These are phyloP conservation scores for Ameiurus melas DNA, from an alignment of 2,113 vertebrate species.

Conservation along the genomic window DNA sequence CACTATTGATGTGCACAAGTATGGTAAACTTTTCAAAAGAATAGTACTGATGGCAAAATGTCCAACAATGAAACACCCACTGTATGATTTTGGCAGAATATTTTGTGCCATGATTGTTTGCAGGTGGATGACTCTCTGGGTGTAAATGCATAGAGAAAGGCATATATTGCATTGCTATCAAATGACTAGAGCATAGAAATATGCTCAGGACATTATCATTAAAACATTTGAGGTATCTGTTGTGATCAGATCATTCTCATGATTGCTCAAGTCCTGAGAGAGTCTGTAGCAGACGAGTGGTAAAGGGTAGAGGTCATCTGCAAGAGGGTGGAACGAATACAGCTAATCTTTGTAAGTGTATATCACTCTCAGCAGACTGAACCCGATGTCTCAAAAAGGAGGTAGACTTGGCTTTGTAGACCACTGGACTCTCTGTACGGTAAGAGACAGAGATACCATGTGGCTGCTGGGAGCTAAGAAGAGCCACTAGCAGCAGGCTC, in stretches of 20 bases:
- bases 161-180: conserved; percentile 32
- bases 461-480: conserved; percentile 45
- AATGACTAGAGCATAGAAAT: conserved; percentile 29
- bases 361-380: conserved; percentile 20
- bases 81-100: conserved; percentile 50
- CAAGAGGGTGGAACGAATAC: conserved; percentile 23
- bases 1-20: conserved; percentile 30
- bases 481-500: conserved; percentile 55
- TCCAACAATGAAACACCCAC: conserved; percentile 31
- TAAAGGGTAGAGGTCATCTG: conserved; percentile 35
- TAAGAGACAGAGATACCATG: conserved; percentile 8
- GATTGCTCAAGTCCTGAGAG: conserved; percentile 47
- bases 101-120: conserved; percentile 46
- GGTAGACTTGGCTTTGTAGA: conserved; percentile 41
- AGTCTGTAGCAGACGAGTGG: conserved; percentile 37
- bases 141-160: conserved; percentile 35
- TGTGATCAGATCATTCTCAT: conserved; percentile 44
- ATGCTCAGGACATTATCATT: conserved; percentile 27
- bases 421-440: conserved; percentile 22
- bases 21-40: conserved; percentile 41
- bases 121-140: conserved; percentile 31
- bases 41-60: conserved; percentile 27
- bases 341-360: conserved; percentile 24
- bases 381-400: conserved; percentile 35
- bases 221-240: conserved; percentile 56